A percentile compares a stretch with the other conserved stretches of the same genome.
phyloP scores from a whole-genome alignment of 2,113 vertebrate genomes.

The Pseudorectes ferrugineus region DNA sequence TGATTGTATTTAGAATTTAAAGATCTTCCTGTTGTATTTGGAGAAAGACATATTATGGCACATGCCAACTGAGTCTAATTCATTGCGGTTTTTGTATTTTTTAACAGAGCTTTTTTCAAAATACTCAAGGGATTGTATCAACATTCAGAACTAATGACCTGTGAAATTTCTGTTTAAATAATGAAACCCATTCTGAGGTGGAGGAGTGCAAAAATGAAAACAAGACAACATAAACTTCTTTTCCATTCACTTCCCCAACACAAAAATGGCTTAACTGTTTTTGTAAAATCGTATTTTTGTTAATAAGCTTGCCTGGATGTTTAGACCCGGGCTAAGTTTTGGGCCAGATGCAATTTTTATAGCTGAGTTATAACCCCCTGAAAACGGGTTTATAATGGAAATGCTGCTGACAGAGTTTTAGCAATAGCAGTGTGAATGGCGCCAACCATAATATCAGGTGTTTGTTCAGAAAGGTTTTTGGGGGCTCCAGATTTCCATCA shows the following conservation, averaged over 20 bases:
- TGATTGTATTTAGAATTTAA: neutral
- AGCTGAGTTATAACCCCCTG: neutral
- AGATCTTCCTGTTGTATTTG: neutral
- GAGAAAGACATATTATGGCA: neutral
- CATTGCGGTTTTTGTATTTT: conserved; percentile 18
- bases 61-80: conserved; percentile 46
- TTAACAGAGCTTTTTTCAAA: conserved; percentile 41
- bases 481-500: conserved; percentile 82
- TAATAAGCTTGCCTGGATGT: neutral
- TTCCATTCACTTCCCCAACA: neutral
- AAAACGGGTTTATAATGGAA: neutral
- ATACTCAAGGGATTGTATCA: conserved; percentile 47
- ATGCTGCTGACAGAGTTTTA: conserved; percentile 3
- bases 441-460: conserved; percentile 61
- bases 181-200: neutral
- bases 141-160: conserved; percentile 66
- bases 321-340: neutral
- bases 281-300: neutral
- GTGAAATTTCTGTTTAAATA: conserved; percentile 70
- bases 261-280: neutral
- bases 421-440: neutral
- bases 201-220: neutral
- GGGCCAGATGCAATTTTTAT: neutral
- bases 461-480: conserved; percentile 70
- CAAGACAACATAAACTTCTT: neutral